A percentile compares a stretch with the other conserved stretches of the same genome.
phyloP scores from a whole-genome alignment of 1,140 invertebrate species.

The Euschistus heros region DNA sequence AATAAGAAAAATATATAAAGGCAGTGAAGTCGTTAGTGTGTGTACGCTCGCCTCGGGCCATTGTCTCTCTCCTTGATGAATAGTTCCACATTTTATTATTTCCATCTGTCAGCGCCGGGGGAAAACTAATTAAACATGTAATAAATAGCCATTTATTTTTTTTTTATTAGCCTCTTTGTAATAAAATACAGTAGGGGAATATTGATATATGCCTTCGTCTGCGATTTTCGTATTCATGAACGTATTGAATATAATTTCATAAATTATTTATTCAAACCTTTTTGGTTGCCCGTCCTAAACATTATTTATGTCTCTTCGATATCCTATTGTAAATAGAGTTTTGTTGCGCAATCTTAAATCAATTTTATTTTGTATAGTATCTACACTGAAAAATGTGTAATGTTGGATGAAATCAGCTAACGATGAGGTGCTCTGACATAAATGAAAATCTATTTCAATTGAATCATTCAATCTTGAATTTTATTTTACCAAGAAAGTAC shows the following conservation, averaged over 20 bases:
- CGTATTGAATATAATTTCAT: neutral
- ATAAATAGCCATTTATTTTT: constrained; percentile 2
- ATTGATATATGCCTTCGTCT: neutral
- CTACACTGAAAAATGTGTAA: too few species aligned
- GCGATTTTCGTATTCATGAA: neutral
- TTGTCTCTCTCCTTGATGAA: neutral
- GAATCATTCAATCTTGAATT: too few species aligned
- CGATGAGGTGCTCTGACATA: too few species aligned
- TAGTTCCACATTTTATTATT: constrained; percentile 4
- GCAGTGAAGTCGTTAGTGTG: constrained; percentile 2
- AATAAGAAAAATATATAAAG: neutral
- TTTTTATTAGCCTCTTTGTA: neutral
- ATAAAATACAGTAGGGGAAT: constrained; percentile 1
- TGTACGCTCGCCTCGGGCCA: neutral
- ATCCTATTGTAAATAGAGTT: too few species aligned
- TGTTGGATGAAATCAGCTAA: too few species aligned
- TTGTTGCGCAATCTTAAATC: too few species aligned
- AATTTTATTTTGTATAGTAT: too few species aligned
- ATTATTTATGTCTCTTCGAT: too few species aligned
- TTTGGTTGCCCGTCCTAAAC: too few species aligned
- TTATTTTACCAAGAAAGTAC: too few species aligned
- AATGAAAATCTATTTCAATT: too few species aligned
- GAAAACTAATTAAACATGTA: constrained; percentile 5
- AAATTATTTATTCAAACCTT: too few species aligned
- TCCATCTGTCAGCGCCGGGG: constrained; percentile 1